Evolutionary conservation across 2,888 invertebrate genomes (phyloP).

Genomic region (Pammene aurita): DNA sequence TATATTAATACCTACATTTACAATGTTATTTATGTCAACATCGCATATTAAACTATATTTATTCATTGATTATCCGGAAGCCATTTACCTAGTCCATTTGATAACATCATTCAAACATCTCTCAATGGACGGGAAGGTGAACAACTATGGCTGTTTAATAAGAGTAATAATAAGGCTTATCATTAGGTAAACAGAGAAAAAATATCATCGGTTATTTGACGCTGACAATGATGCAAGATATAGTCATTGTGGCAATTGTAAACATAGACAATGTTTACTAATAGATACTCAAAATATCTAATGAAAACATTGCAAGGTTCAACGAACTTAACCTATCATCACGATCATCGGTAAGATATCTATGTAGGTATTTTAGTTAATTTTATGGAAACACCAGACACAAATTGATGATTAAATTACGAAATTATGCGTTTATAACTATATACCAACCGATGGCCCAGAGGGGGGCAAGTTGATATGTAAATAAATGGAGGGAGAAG

Average conservation of each 20-base stretch:
- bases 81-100: not conserved
- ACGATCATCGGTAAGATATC: no score
- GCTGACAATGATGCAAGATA: slow-evolving; percentile 9
- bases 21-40: no score
- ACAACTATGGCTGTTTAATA: not conserved
- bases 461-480: no score
- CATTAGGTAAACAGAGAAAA: not conserved
- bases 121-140: not conserved
- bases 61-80: slow-evolving; percentile 20
- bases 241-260: slow-evolving; percentile 11
- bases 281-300: not conserved
- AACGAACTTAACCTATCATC: not conserved
- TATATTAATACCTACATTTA: no score
- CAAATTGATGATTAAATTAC: no score
- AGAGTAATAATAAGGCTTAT: not conserved
- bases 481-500: no score
- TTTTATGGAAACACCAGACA: no score
- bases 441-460: no score
- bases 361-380: no score
- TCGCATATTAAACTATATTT: no score
- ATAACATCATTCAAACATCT: no score
- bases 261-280: slow-evolving; percentile 8
- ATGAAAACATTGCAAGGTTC: not conserved
- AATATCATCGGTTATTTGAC: not conserved
- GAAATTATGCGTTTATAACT: no score